Evolutionary conservation across 37 sponge, comb jelly and placozoan genomes (phyloP), one percentile per base, ranked within the genome.

Genomic region (Haliclona indistincta): DNA sequence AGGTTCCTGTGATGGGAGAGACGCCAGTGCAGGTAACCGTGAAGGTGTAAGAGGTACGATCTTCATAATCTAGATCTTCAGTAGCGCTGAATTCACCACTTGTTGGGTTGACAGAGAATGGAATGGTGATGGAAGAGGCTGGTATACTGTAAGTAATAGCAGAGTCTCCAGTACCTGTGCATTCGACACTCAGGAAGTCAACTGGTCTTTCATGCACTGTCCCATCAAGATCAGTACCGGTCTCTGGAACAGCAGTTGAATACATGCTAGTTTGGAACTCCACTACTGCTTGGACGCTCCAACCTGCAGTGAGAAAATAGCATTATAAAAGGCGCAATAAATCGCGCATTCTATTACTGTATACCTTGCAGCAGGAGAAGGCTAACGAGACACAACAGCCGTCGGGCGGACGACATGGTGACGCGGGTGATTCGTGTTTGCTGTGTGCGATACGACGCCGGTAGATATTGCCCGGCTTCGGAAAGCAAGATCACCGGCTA

Each of bases 31-130:
- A 89, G 0, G 26, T 20, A 55, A 78, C 77, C 6, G 4, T 34
- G 4, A 89, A 70, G 30, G 72, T 33, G 43, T 89, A 89, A 5
- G 66, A 78, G 4, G 60, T 68, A 2, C 19, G 44, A 20, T 56
- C 75, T 38, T 84, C 90, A 71, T 84, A 89, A 43, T 84, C 90
- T 17, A 89, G 44, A 30, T 54, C 58, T 25, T 33, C 30, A 25
- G 38, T 69, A 20, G 74, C 71, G 6, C 76, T 79, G 13, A 89
- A 60, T 2, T 52, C 32, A 17, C 90, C 90, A 54, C 53, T 74
- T 40, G 37, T 32, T 51, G 60, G 20, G 32, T 84, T 43, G 8
- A 89, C 38, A 10, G 36, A 29, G 23, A 89, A 83, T 29, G 78
- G 73, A 22, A 30, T 61, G 13, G 61, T 33, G n/a, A 54, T 49